Percentiles rank a stretch among this genome's conserved stretches.
Conservation (phyloP, 2,113 vertebrate species). For the Calyptomena viridis region DNA sequence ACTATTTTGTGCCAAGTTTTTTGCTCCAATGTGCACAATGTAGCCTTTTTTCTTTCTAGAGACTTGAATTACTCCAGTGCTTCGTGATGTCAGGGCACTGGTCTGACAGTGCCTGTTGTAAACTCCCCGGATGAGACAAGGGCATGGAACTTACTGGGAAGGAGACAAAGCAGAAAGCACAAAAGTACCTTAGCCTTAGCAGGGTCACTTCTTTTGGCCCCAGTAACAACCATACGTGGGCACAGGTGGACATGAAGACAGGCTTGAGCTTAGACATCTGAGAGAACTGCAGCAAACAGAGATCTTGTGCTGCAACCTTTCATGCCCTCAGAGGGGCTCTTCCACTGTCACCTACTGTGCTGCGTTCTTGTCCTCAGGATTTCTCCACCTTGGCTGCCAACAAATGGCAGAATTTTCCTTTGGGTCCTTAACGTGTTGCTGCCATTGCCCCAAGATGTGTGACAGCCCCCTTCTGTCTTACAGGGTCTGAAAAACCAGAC, state of each 20-base stretch:
- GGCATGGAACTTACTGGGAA: not conserved
- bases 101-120: not conserved
- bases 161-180: not conserved
- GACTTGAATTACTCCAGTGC: not conserved
- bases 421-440: not conserved
- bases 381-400: not conserved
- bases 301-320: not conserved
- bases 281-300: not conserved
- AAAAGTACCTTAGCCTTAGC: not conserved
- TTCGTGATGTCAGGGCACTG: not conserved
- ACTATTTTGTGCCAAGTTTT: not conserved
- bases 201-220: not conserved
- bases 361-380: not conserved
- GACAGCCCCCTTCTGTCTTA: not conserved
- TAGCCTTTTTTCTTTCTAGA: not conserved
- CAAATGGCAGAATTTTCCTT: not conserved
- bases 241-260: not conserved
- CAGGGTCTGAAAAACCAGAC: not conserved
- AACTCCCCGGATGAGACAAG: not conserved
- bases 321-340: not conserved
- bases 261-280: not conserved
- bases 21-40: not conserved
- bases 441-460: not conserved
- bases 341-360: not conserved
- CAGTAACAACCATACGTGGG: fast-evolving